Conservation (phyloP, 1,140 invertebrate genomes). For the Wiebesia pumilae region DNA sequence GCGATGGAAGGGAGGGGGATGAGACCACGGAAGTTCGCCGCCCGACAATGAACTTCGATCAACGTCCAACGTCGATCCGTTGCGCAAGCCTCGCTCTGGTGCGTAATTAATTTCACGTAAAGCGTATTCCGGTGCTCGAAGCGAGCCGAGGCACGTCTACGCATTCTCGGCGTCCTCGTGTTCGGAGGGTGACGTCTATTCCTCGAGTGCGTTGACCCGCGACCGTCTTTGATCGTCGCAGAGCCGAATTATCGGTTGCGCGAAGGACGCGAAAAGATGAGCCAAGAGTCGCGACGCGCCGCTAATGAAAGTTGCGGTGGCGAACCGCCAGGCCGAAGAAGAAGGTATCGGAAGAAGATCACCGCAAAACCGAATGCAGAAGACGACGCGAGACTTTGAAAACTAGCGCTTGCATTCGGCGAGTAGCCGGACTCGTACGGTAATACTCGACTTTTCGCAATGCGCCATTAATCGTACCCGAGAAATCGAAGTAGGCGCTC, state of each 20-base stretch:
- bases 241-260: neutral
- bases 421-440: constrained; percentile 56
- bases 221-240: neutral
- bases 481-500: constrained; percentile 32
- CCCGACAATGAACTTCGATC: constrained; percentile 71
- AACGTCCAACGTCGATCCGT: constrained; percentile 54
- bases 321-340: neutral
- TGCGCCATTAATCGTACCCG: neutral
- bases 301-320: neutral
- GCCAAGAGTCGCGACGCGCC: neutral
- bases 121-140: neutral
- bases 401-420: neutral
- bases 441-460: constrained; percentile 58
- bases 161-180: neutral
- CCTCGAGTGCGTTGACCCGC: neutral
- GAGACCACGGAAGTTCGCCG: neutral
- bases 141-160: neutral
- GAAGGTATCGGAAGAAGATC: neutral
- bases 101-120: neutral
- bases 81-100: constrained; percentile 26
- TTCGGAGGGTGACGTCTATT: too few relatives aligned
- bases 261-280: neutral
- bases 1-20: neutral
- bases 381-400: neutral
- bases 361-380: neutral